Evolutionary conservation across 2,888 invertebrate genomes (phyloP).

Genomic region (Mimumesa dahlbomi): DNA sequence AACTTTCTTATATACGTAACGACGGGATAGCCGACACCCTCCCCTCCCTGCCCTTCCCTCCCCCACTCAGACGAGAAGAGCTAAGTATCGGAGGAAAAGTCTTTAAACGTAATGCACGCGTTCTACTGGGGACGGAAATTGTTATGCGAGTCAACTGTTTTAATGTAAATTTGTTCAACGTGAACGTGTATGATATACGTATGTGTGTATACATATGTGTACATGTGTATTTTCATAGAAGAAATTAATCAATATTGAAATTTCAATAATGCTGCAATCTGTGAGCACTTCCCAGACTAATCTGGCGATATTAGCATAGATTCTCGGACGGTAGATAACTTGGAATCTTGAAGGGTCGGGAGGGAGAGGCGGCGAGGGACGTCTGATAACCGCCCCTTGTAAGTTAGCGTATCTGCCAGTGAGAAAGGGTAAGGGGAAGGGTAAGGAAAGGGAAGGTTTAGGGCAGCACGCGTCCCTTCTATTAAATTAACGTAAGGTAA

Average conservation of each 20-base stretch:
- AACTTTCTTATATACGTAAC: constrained; percentile 16
- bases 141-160: background rate
- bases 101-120: background rate
- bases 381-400: constrained; percentile 76
- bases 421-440: constrained; percentile 66
- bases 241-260: constrained; percentile 49
- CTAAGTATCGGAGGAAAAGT: background rate
- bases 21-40: too few relatives aligned
- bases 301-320: constrained; percentile 74
- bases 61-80: too few relatives aligned
- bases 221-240: background rate
- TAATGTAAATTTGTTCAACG: background rate
- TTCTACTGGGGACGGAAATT: background rate
- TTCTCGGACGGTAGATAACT: constrained; percentile 72
- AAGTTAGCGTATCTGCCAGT: constrained; percentile 73
- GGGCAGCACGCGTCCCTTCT: constrained; percentile 75
- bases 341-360: constrained; percentile 71
- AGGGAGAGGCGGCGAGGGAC: constrained; percentile 66
- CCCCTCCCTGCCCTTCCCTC: too few relatives aligned
- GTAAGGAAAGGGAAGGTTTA: constrained; percentile 69
- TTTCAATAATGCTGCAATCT: constrained; percentile 67
- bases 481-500: constrained; percentile 77
- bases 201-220: too few relatives aligned
- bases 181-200: too few relatives aligned
- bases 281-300: constrained; percentile 61